Base-by-base conservation (phyloP, 2,888 invertebrate genomes). In the Brachypalpus laphriformis region DNA sequence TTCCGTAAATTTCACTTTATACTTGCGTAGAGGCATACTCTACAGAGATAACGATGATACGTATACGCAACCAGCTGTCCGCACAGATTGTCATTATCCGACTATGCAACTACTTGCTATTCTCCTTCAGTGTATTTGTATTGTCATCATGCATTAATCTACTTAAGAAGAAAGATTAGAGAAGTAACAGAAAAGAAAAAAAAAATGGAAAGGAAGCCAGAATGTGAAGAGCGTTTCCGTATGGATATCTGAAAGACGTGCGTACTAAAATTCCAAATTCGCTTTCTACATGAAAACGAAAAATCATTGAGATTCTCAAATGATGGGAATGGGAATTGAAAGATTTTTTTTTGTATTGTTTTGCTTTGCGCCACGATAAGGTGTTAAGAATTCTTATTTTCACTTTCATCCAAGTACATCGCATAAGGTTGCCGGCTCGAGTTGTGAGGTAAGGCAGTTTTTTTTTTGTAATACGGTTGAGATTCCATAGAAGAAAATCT, bases 1-100 rank as follows among this genome's bases (percentile, higher is more conserved):
- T 72, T 71, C 9, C n/a, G 22, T 56, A 65, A 72, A 77, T 86
- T 86, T 86, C 86, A 86, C 86, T 86, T 86, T 72, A 70, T 72
- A 70, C 37, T 57, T 54, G 45, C 59, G 57, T 59, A 56, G 47
- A 51, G n/a, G 25, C 37, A 37, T 45, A 70, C 51, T 61, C 8
- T 37, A n/a, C 18, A 25, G 61, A 45, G 25, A 25, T 25, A 5
- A 5, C 16, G 49, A 42, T n/a, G 16, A 22, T n/a, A n/a, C 20
- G 57, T 54, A 22, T 54, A 68, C 71, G 71, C 82, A 65, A 31
- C 31, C 56, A 47, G 47, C 20, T 37, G 45, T 63, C 51, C 31
- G 20, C 25, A 68, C 28, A 47, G 56, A 18, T 54, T 63, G 18
- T 18, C 37, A 37, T 75, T 56, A 56, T 16, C 34, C 56, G 61